Evolutionary conservation across 2,797 vertebrate genomes (phyloP), one percentile per base, ranked within the genome.

Genomic region (Telmatherina bonti): DNA sequence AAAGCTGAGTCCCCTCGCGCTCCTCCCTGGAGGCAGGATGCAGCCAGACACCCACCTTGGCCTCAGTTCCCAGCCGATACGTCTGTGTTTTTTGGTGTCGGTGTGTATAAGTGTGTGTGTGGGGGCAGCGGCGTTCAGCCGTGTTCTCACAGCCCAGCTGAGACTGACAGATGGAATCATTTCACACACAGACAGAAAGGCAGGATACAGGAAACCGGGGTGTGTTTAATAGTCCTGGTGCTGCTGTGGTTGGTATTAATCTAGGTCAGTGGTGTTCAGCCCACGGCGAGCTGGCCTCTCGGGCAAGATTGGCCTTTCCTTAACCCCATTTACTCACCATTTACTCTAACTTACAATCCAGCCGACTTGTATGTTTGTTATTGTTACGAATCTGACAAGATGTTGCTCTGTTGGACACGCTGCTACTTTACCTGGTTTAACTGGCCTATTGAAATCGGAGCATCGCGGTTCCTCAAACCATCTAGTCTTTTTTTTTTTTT

Each of bases 141-240:
- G 73, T 77, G 83, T 88, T 91, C 89, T 90, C 82, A 83, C 89
- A 89, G 82, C 84, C 85, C 87, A 90, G 86, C 88, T 91, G 88
- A 91, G 88, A 87, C 88, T 90, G 88, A 91, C 93, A 93, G 93
- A 94, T 93, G 92, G 91, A 93, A 91, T 90, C 85, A 90, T 90
- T 92, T 92, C 89, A 89, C 90, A 90, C 89, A 76, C 78, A 88
- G 89, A 88, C 88, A 87, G 85, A 89, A 80, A 89, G 83, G 86
- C 88, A 85, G 92, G 89, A 89, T 91, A 88, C 90, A 89, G 90
- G 89, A 92, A 91, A 78, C 85, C 49, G 45, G 80, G 88, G 84
- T 85, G 85, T 88, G 77, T 87, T 90, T 87, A 83, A 88, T 83
- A 81, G 86, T 88, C 70, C 80, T 89, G 80, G 73, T 70, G 74